Evolutionary conservation across 2,888 invertebrate genomes (phyloP), one percentile per base, ranked within the genome.

Genomic region (Cephus spinipes): DNA sequence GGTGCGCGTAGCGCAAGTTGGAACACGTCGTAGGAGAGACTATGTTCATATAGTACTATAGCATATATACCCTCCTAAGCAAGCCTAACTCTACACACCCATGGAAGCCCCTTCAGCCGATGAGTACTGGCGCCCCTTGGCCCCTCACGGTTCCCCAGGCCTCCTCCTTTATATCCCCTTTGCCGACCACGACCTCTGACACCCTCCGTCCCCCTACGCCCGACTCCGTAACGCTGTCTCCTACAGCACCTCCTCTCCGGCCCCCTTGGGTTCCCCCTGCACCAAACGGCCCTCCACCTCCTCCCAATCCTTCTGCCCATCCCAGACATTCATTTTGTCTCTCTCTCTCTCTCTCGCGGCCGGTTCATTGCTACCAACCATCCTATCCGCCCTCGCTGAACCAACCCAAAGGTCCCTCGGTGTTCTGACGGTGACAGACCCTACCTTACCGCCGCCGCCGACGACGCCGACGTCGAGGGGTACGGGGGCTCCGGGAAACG

Each of bases 331-430:
- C 80, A 83, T 88, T 86, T 92, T 92, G 92, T 90, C 90, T 92
- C 92, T 91, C 90, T 92, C 90, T 92, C n/a, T n/a, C 92, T 91
- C 89, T 83, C 89, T 81, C 81, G 80, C 87, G 80, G 82, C 84
- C 79, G 78, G 85, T 82, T 80, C 73, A 82, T 79, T 79, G 77
- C 68, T 78, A 92, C 91, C 91, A 90, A 90, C 85, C 87, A 88
- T 89, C 92, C 92, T 91, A 77, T 92, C 92, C 92, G 90, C 91
- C 89, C 84, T 91, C 92, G 91, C 92, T 92, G 93, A 93, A 92
- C 93, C 92, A 93, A 92, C 92, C 92, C 91, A 88, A 89, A 90
- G 90, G 88, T 90, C 90, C 91, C 88, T 87, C 87, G 84, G 90
- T 92, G 92, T 90, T 92, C 92, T 89, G 92, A 92, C 91, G 90